phyloP scores from a whole-genome alignment of 35 echinoderm and acorn worm species.

The Amphiura filiformis region DNA sequence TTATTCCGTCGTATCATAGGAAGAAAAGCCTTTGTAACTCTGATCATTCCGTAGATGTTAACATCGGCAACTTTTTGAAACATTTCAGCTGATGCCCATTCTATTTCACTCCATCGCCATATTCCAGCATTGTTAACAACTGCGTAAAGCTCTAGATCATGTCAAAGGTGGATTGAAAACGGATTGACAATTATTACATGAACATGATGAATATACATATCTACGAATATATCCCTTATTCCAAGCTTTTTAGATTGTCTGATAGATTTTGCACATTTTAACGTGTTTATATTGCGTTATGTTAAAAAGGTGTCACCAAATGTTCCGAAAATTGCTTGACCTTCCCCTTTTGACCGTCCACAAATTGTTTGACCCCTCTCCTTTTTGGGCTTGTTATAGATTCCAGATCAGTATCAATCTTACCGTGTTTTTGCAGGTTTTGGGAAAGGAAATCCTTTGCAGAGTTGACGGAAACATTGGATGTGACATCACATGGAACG shows the following conservation, averaged over 20 bases:
- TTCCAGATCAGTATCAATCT: not conserved
- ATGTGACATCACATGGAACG: conserved; percentile 44
- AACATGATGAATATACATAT: not conserved
- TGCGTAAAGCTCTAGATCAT: conserved; percentile 49
- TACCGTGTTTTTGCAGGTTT: not conserved
- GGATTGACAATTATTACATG: not conserved
- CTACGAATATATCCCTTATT: too few relatives aligned
- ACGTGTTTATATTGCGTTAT: too few relatives aligned
- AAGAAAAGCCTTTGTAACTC: conserved; percentile 53
- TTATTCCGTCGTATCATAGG: conserved; percentile 48
- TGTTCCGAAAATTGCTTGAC: too few relatives aligned
- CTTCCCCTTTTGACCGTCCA: too few relatives aligned
- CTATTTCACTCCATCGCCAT: conserved; percentile 36
- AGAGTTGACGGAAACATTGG: conserved; percentile 20
- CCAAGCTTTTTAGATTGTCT: too few relatives aligned
- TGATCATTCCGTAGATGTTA: conserved; percentile 55
- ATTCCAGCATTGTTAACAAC: conserved; percentile 73
- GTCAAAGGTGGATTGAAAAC: not conserved
- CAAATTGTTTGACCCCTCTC: too few relatives aligned
- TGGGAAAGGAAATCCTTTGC: conserved; percentile 5
- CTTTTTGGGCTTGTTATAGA: too few relatives aligned
- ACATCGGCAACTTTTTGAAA: conserved; percentile 61
- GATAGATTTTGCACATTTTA: too few relatives aligned
- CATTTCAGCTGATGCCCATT: conserved; percentile 52
- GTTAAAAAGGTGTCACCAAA: too few relatives aligned